Evolutionary conservation across 1,140 invertebrate species (phyloP), one percentile per base, ranked within the genome.

Genomic region (Pseudomyrmex cubaensis): DNA sequence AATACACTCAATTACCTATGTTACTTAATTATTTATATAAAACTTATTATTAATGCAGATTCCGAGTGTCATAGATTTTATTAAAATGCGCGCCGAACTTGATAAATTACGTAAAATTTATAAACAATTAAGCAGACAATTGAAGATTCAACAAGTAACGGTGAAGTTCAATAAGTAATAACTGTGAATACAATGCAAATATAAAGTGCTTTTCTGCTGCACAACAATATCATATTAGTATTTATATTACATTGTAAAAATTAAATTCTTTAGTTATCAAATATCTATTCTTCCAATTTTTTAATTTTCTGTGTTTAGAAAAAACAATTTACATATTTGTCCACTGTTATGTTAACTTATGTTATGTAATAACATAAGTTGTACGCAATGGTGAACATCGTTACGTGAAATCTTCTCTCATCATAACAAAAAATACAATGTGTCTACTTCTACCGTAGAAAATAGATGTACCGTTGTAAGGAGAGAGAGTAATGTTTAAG

Each of bases 11-110:
- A 57, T 17, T 46, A 54, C 35, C 22, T 44, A 35, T 66, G 5
- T 35, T 52, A 44, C 17, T 35, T 67, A 0, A 54, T 57, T 10
- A 17, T 67, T 64, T 12, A 44, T 67, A 57, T 5, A 78, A 66
- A 22, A 62, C 25, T 48, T 70, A 4, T 78, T 4, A 56, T 67
- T 22, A 64, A 74, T 83, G 52, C 22, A 92, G 91, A 95, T 95
- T 0, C 96, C 96, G 0, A 93, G 95, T 82, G 89, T 96, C 9
- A 91, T 95, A 90, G 95, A 96, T 2, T 96, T 95, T 62, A 94
- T 96, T 0, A 89, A 91, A 62, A 91, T 95, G 0, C 95, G 95
- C 83, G 92, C 91, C 1, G 92, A 95, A 70, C 85, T 95, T 5
- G 85, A 92, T 1, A 94, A 95, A 70, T 89, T 95, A 57, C 93